phyloP scores from a whole-genome alignment of 2,113 vertebrate species.

The Phyllopteryx taeniolatus region DNA sequence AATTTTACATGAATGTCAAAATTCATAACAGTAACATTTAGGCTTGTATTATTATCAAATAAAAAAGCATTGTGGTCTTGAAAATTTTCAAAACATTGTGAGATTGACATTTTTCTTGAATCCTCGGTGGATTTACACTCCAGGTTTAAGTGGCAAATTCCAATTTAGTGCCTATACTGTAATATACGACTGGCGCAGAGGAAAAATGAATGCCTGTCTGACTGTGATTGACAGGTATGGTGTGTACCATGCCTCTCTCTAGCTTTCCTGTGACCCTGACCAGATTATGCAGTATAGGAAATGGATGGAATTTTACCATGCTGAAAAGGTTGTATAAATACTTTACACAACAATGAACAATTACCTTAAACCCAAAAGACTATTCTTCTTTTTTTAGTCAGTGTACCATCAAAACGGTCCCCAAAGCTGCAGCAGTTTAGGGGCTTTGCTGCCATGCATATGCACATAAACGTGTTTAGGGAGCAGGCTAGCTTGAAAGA shows the following conservation, averaged over 20 bases:
- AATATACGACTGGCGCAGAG: neutral
- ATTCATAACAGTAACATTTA: too few species aligned
- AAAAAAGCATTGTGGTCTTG: too few species aligned
- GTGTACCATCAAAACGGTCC: neutral
- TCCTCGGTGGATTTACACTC: neutral
- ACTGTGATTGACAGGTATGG: neutral
- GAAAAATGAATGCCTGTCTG: neutral
- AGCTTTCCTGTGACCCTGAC: neutral
- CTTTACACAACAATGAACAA: neutral
- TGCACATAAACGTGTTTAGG: constrained; percentile 1
- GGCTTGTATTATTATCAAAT: too few species aligned
- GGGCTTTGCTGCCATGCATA: constrained; percentile 2
- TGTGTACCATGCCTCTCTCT: neutral
- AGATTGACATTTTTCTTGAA: neutral
- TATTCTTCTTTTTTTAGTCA: neutral
- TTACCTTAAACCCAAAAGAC: neutral
- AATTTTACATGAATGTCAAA: too few species aligned
- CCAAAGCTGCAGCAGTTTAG: neutral
- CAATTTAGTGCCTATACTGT: neutral
- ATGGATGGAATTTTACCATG: neutral
- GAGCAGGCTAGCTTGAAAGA: constrained; percentile 3
- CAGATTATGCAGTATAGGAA: neutral
- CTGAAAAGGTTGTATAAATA: neutral
- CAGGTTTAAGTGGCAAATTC: neutral
- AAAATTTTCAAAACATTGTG: neutral